Conservation (phyloP, 2,888 invertebrate species). For the Branchinecta sandiegonensis region DNA sequence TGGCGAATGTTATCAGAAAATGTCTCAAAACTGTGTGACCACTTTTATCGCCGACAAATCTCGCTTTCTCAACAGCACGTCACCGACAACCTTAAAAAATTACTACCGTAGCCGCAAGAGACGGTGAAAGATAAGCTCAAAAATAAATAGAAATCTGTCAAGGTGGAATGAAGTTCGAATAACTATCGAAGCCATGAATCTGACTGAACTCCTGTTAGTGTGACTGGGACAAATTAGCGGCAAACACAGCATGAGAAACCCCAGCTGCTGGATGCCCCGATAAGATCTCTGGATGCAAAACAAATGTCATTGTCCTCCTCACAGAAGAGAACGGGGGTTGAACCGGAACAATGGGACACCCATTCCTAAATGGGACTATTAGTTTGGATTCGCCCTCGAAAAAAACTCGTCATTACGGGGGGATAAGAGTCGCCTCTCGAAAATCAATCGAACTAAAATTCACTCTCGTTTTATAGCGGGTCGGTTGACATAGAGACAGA, state of each 20-base stretch:
- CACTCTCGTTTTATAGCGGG: too few relatives aligned
- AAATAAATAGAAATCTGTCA: neutral
- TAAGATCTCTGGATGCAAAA: neutral
- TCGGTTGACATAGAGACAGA: too few relatives aligned
- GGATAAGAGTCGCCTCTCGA: neutral
- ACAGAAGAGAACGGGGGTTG: neutral
- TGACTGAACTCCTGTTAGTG: neutral
- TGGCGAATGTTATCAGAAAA: too few relatives aligned
- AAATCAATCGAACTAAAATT: too few relatives aligned
- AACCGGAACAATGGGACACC: slow-evolving; percentile 6
- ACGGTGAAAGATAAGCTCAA: too few relatives aligned
- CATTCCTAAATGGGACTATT: slow-evolving; percentile 12
- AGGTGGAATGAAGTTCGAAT: slow-evolving; percentile 7
- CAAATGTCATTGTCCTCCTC: slow-evolving; percentile 3
- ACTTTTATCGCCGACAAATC: too few relatives aligned
- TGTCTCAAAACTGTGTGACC: too few relatives aligned
- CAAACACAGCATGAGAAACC: slow-evolving; percentile 10
- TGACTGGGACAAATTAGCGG: neutral
- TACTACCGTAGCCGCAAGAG: too few relatives aligned
- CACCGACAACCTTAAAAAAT: too few relatives aligned
- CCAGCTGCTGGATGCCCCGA: neutral
- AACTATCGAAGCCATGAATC: slow-evolving; percentile 2
- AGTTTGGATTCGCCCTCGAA: slow-evolving; percentile 2
- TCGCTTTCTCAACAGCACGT: too few relatives aligned
- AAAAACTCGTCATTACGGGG: slow-evolving; percentile 6